Evolutionary conservation across 2,113 vertebrate species (phyloP), one percentile per base, ranked within the genome.

Genomic region (Zootoca vivipara): DNA sequence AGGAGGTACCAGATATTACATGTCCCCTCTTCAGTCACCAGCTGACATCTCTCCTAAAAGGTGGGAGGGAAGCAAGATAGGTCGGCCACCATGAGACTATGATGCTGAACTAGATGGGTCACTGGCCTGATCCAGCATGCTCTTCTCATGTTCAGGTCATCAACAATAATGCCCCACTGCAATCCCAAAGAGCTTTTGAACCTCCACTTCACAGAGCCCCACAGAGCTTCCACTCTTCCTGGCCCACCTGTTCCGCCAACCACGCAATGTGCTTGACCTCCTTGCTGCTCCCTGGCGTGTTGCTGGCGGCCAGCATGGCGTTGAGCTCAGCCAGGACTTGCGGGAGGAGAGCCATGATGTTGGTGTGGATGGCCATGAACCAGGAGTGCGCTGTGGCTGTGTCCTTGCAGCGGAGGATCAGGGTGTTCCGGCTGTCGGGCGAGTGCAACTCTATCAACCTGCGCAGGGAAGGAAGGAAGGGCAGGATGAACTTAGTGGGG

Each of bases 401-500:
- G 70, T 99, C 98, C 92, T 98, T 98, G 93, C 99, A 99, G 82
- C 99, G 98, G 77, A 99, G 97, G 81, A 99, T 97, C 93, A 99
- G 95, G 1, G 97, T 98, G 96, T 99, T 98, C 91, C 98, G 97
- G 90, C 98, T 98, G 81, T 99, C 98, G 0, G 99, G 98, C 0
- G 98, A 99, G 90, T 99, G 98, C 13, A 99, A 98, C 96, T 99
- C 99, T 90, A 99, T 94, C 93, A 99, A 94, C 95, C 99, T 99
- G 96, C 1, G 5, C n/a, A 89, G 88, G 86, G 78, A 69, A 70
- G 70, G n/a, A 89, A 89, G 93, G 7, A 0, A 0, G 65, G 52
- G 88, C 0, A 0, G 30, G 72, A 58, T n/a, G 38, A 13, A 7
- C 4, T 8, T 2, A 40, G 80, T 5, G 80, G 24, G 26, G 52